Conservation (phyloP, 2,113 vertebrate species). For the Felis catus region DNA sequence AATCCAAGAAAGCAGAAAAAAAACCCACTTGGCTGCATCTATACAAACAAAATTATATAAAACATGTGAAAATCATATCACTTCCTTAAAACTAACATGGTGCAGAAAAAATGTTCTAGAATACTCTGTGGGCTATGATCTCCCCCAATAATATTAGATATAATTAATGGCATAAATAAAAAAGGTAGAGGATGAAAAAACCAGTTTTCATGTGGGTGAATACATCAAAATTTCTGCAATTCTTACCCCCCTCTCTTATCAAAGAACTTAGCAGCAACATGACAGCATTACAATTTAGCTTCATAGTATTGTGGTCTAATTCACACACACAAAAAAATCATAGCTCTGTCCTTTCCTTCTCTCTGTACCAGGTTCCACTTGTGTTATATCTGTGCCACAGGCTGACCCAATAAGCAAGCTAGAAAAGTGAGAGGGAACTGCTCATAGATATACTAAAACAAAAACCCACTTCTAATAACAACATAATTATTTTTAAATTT, state of each 20-base stretch:
- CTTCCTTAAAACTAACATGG: slow-evolving; percentile 12
- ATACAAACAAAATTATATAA: slow-evolving; percentile 27
- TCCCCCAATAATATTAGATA: neutral
- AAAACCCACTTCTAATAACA: neutral
- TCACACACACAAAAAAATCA: neutral
- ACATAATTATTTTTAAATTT: neutral
- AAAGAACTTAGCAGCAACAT: neutral
- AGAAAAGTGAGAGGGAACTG: neutral
- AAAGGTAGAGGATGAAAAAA: neutral
- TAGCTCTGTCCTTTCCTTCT: neutral
- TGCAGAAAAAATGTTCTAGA: neutral
- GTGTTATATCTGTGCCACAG: neutral
- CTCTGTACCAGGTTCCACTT: neutral
- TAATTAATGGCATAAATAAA: slow-evolving; percentile 1
- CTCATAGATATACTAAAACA: neutral
- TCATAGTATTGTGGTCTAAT: neutral
- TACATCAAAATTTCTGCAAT: neutral
- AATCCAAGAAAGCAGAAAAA: neutral
- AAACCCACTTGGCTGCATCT: neutral
- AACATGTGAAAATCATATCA: slow-evolving; percentile 14
- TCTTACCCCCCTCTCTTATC: neutral
- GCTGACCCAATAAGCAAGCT: neutral
- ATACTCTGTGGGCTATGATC: neutral
- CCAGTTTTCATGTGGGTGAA: neutral
- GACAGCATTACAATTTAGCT: neutral